Percentiles rank a stretch among this genome's conserved stretches.
Evolutionary conservation across 2,113 vertebrate species (phyloP).

Genomic region (Equus przewalskii): DNA sequence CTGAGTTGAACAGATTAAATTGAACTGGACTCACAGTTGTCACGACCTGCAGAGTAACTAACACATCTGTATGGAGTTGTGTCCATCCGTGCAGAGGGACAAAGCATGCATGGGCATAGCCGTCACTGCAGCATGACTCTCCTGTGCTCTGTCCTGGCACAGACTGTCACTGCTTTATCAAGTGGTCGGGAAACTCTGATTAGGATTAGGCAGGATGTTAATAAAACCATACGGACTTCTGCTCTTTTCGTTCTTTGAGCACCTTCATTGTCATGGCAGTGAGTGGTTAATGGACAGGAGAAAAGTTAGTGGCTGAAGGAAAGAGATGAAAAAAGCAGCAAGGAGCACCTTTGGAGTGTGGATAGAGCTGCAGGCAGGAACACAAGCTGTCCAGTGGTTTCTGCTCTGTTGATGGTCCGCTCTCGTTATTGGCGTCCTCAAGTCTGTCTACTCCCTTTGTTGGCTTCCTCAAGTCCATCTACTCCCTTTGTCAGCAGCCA

Average conservation of each 20-base stretch:
- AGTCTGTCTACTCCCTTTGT: accelerated
- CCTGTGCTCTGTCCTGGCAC: accelerated
- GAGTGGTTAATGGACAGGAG: neutral
- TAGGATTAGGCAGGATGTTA: neutral
- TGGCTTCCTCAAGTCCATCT: neutral
- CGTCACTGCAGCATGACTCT: accelerated
- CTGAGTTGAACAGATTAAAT: neutral
- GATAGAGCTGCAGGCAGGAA: accelerated
- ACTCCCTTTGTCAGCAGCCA: neutral
- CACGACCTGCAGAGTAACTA: neutral
- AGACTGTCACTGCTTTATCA: accelerated
- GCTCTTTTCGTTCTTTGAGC: neutral
- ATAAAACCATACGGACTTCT: accelerated
- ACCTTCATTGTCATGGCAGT: accelerated
- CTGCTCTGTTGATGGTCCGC: neutral
- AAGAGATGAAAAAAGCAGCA: neutral
- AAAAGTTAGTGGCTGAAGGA: neutral
- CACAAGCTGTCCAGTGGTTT: accelerated
- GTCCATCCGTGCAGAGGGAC: accelerated
- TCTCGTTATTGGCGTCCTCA: neutral
- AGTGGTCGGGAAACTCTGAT: neutral
- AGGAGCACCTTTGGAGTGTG: neutral
- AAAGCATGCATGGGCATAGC: accelerated
- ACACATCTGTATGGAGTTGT: accelerated
- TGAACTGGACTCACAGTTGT: neutral